A percentile compares a stretch with the other conserved stretches of the same genome.
These are phyloP conservation scores for Helicoverpa zea DNA, from an alignment of 1,140 invertebrate genomes.

Conservation along the genomic window DNA sequence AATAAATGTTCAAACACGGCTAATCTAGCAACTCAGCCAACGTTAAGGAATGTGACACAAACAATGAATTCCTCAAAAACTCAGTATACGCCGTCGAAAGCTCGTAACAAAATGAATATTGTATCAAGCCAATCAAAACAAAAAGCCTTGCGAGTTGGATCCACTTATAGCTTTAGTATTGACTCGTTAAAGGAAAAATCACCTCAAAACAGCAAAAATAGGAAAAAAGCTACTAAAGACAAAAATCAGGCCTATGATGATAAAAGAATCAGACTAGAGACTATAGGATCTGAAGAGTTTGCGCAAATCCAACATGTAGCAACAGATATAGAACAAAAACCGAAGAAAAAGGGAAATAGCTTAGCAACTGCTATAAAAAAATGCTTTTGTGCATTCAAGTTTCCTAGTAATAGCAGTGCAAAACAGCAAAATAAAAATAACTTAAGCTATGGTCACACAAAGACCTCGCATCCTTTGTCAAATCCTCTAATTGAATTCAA, in stretches of 20 bases:
- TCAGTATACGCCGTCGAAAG: background rate
- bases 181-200: background rate
- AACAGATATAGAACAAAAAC: background rate
- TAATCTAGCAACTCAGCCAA: background rate
- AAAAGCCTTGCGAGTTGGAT: background rate
- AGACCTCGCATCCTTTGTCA: background rate
- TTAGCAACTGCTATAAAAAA: conserved; percentile 3
- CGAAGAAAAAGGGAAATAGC: background rate
- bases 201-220: background rate
- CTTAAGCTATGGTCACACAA: background rate
- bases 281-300: background rate
- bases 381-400: conserved; percentile 38
- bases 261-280: background rate
- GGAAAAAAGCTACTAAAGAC: background rate
- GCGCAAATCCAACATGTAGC: too few relatives aligned
- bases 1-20: background rate
- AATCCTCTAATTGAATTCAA: too few relatives aligned
- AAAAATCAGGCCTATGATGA: background rate
- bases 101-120: background rate
- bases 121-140: background rate
- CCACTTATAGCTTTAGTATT: background rate
- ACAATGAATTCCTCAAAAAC: background rate
- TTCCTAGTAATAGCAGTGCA: background rate
- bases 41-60: background rate
- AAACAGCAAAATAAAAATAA: conserved; percentile 1